Percentiles rank a stretch among this genome's conserved stretches.
These are phyloP conservation scores for Bacillus rossius DNA, from an alignment of 1,140 invertebrate species.

Conservation along the genomic window DNA sequence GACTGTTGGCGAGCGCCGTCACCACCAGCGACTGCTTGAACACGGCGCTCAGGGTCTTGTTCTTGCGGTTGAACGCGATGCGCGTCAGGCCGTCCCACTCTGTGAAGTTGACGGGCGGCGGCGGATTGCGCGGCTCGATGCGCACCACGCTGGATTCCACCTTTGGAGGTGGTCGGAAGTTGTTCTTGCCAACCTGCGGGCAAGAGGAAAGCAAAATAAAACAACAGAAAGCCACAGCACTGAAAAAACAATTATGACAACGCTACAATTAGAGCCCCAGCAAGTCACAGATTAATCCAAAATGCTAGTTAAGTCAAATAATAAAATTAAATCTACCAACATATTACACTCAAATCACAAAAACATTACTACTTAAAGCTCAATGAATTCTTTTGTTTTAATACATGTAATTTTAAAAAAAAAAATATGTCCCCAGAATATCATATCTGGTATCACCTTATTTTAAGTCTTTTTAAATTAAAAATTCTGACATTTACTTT, in stretches of 20 bases:
- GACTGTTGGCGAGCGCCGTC: conserved; percentile 88
- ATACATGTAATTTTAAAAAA: no score
- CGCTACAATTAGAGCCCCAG: neutral
- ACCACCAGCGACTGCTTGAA: conserved; percentile 83
- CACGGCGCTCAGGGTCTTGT: conserved; percentile 82
- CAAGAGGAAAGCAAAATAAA: no score
- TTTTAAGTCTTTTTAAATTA: no score
- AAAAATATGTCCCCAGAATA: no score
- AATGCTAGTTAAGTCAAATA: neutral
- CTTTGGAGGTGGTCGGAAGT: conserved; percentile 97
- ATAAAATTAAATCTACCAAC: no score
- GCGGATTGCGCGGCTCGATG: conserved; percentile 94
- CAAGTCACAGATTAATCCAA: no score
- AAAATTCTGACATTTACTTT: no score
- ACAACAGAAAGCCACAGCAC: neutral
- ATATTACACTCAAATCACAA: no score
- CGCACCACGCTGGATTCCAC: conserved; percentile 98
- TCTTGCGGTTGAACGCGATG: conserved; percentile 93
- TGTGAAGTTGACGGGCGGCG: conserved; percentile 91
- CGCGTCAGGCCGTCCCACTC: conserved; percentile 98
- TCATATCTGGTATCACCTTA: no score
- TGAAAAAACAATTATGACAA: neutral
- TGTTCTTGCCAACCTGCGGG: conserved; percentile 88
- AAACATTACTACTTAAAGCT: no score
- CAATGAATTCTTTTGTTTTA: no score